Conservation (phyloP, 2,113 vertebrate species). For the Progne subis region DNA sequence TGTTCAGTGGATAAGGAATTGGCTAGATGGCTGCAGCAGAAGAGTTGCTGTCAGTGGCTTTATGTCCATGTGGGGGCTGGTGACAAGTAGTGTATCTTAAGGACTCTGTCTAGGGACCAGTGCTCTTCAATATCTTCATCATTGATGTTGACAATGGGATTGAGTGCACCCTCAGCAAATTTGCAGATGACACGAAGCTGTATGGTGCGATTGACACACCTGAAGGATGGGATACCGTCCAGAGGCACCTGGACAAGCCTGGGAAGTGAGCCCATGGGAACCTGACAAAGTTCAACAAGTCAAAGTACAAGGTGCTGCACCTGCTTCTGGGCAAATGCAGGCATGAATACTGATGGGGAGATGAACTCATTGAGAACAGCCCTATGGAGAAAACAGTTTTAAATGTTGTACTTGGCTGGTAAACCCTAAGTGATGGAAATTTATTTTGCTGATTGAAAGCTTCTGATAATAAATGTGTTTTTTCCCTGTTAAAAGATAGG, state of each 20-base stretch:
- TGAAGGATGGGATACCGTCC: neutral
- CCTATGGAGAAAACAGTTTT: neutral
- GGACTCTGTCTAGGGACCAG: neutral
- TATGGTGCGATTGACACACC: neutral
- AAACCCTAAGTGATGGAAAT: neutral
- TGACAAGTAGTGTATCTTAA: neutral
- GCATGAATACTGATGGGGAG: neutral
- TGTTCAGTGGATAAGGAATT: neutral
- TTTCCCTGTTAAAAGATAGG: neutral
- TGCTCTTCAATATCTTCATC: neutral
- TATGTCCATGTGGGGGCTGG: neutral
- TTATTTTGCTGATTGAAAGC: neutral
- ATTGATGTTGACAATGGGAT: neutral
- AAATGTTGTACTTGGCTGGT: neutral
- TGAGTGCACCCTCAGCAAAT: neutral
- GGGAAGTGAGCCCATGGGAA: neutral
- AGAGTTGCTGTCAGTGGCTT: neutral
- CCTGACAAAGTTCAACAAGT: neutral
- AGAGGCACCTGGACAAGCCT: neutral
- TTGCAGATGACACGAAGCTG: neutral
- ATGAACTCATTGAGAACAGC: accelerated
- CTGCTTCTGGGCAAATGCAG: neutral
- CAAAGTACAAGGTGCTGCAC: neutral
- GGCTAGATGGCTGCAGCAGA: neutral
- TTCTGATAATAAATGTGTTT: neutral